These are phyloP conservation scores for Lymantria monacha DNA, from an alignment of 2,888 invertebrate genomes.

Conservation along the genomic window DNA sequence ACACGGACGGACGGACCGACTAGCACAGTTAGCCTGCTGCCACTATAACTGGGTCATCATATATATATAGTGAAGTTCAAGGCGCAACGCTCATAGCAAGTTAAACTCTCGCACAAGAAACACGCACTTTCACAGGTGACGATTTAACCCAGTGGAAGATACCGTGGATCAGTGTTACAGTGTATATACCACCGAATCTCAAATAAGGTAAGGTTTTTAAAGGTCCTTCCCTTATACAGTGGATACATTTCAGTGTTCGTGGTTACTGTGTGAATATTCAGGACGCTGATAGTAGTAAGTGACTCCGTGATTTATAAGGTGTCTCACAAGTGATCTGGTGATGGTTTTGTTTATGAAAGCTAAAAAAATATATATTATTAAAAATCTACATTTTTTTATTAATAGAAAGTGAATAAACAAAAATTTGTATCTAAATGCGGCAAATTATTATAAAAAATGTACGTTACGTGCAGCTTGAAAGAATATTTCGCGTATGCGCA, in stretches of 20 bases:
- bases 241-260: slow-evolving; percentile 37
- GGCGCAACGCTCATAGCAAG: slow-evolving; percentile 86
- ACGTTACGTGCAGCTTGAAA: not conserved
- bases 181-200: slow-evolving; percentile 56
- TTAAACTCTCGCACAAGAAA: slow-evolving; percentile 69
- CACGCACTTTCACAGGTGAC: slow-evolving; percentile 79
- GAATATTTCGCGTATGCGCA: not conserved
- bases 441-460: slow-evolving; percentile 5
- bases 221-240: slow-evolving; percentile 39
- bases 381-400: not conserved
- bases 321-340: slow-evolving; percentile 45
- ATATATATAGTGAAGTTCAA: slow-evolving; percentile 93
- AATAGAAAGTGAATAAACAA: not conserved
- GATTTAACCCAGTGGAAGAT: slow-evolving; percentile 59
- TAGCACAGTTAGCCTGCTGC: slow-evolving; percentile 74
- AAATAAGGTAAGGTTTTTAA: slow-evolving; percentile 64
- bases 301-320: slow-evolving; percentile 36
- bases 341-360: slow-evolving; percentile 19
- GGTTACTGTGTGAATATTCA: slow-evolving; percentile 38
- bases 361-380: not conserved
- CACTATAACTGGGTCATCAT: slow-evolving; percentile 89
- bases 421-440: slow-evolving; percentile 19
- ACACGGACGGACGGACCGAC: slow-evolving; percentile 57
- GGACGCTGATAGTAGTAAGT: slow-evolving; percentile 33
- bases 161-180: slow-evolving; percentile 61